Percentiles rank a stretch among this genome's conserved stretches.
These are phyloP conservation scores for Drosophila paranaensis DNA, from an alignment of 2,888 invertebrate species.

Conservation along the genomic window DNA sequence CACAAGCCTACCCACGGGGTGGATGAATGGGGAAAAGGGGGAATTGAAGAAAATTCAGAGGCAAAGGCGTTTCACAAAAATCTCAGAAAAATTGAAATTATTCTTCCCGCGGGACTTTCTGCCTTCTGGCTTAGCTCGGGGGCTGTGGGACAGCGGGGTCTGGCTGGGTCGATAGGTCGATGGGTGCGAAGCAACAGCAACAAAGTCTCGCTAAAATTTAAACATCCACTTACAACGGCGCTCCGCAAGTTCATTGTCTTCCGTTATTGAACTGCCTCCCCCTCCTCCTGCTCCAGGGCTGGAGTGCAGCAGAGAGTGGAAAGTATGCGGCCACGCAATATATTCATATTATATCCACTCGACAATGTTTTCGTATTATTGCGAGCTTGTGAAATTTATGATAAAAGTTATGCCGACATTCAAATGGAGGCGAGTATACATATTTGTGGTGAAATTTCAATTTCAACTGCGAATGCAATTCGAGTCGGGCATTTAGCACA, in stretches of 20 bases:
- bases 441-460: slow-evolving; percentile 25
- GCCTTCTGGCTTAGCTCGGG: slow-evolving; percentile 6
- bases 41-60: background rate
- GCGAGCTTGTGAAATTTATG: slow-evolving; percentile 58
- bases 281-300: background rate
- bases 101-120: slow-evolving; percentile 46
- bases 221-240: slow-evolving; percentile 13
- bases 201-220: slow-evolving; percentile 23
- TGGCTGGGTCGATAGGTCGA: slow-evolving; percentile 5
- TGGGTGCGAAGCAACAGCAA: slow-evolving; percentile 12
- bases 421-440: slow-evolving; percentile 24
- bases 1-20: background rate
- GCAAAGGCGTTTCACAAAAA: slow-evolving; percentile 33
- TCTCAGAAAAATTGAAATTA: slow-evolving; percentile 63
- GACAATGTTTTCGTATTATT: slow-evolving; percentile 26
- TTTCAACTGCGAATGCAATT: slow-evolving; percentile 33
- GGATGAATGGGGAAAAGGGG: slow-evolving; percentile 2
- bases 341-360: slow-evolving; percentile 60
- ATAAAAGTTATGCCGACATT: slow-evolving; percentile 63
- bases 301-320: background rate
- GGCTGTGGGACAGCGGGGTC: background rate
- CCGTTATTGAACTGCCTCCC: slow-evolving; percentile 37
- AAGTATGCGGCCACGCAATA: slow-evolving; percentile 29
- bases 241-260: slow-evolving; percentile 39
- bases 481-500: slow-evolving; percentile 3